These are phyloP conservation scores for Eueides isabella DNA, from an alignment of 1,140 invertebrate species.

Conservation along the genomic window DNA sequence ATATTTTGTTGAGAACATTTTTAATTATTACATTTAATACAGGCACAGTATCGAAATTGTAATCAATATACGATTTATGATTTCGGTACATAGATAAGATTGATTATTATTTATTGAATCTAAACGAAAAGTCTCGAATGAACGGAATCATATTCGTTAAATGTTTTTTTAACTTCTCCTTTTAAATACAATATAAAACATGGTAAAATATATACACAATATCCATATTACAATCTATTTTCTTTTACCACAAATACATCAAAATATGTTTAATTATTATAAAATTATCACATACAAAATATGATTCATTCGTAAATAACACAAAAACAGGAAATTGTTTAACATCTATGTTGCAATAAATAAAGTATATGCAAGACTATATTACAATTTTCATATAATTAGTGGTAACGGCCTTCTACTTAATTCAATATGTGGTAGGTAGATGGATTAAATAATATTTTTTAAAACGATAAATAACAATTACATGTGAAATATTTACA, in stretches of 20 bases:
- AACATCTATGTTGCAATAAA: constrained; percentile 37
- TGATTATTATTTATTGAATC: background rate
- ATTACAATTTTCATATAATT: constrained; percentile 14
- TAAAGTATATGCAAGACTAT: constrained; percentile 28
- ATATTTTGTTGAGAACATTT: background rate
- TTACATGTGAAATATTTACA: constrained; percentile 1
- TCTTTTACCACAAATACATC: constrained; percentile 20
- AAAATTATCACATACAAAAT: constrained; percentile 39
- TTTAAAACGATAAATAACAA: constrained; percentile 30
- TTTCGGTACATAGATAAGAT: background rate
- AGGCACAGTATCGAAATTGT: background rate
- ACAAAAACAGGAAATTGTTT: constrained; percentile 39
- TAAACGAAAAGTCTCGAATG: constrained; percentile 5
- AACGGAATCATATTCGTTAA: background rate
- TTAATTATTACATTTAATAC: background rate
- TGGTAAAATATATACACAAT: background rate
- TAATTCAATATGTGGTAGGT: constrained; percentile 10
- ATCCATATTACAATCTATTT: background rate
- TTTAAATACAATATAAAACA: background rate
- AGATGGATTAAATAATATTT: constrained; percentile 13
- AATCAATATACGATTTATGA: constrained; percentile 2
- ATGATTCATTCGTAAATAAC: constrained; percentile 40
- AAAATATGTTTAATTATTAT: constrained; percentile 26
- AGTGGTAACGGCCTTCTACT: constrained; percentile 9
- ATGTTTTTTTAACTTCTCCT: background rate